These are phyloP conservation scores for Aeoliscus strigatus DNA, from an alignment of 2,797 vertebrate genomes.

Conservation along the genomic window DNA sequence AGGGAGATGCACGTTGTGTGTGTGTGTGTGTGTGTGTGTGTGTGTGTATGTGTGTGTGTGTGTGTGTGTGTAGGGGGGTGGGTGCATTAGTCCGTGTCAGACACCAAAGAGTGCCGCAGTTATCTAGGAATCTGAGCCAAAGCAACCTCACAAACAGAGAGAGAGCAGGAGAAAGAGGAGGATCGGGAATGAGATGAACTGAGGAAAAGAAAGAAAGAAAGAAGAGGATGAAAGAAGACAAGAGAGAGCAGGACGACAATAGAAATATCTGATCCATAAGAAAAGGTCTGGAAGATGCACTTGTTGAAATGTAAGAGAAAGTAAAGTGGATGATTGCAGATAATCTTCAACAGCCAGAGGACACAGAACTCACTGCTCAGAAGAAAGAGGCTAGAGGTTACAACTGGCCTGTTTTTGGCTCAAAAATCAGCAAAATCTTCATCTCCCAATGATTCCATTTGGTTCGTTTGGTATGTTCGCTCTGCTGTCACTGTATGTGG, in stretches of 20 bases:
- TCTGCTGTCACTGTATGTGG: slow-evolving; percentile 62
- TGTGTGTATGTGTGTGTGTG: slow-evolving; percentile 30
- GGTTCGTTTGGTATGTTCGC: slow-evolving; percentile 41
- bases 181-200: slow-evolving; percentile 38
- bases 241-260: slow-evolving; percentile 14
- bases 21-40: slow-evolving; percentile 24
- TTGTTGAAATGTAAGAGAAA: too few species aligned
- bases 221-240: slow-evolving; percentile 68
- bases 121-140: slow-evolving; percentile 80
- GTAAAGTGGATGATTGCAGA: slow-evolving; percentile 19
- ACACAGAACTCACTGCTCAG: slow-evolving; percentile 9
- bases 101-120: slow-evolving; percentile 74
- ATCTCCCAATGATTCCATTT: slow-evolving; percentile 50
- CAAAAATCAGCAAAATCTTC: background rate
- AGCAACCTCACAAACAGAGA: slow-evolving; percentile 62
- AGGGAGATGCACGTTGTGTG: too few species aligned
- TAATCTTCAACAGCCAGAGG: slow-evolving; percentile 17
- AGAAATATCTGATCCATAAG: slow-evolving; percentile 20
- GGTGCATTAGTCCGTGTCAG: slow-evolving; percentile 72
- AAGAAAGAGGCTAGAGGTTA: slow-evolving; percentile 6
- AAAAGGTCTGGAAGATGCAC: too few species aligned
- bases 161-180: slow-evolving; percentile 41
- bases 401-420: background rate
- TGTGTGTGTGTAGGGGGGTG: too few species aligned
- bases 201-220: slow-evolving; percentile 48